Evolutionary conservation across 2,888 invertebrate genomes (phyloP).

Genomic region (Onthophagus sagittarius): DNA sequence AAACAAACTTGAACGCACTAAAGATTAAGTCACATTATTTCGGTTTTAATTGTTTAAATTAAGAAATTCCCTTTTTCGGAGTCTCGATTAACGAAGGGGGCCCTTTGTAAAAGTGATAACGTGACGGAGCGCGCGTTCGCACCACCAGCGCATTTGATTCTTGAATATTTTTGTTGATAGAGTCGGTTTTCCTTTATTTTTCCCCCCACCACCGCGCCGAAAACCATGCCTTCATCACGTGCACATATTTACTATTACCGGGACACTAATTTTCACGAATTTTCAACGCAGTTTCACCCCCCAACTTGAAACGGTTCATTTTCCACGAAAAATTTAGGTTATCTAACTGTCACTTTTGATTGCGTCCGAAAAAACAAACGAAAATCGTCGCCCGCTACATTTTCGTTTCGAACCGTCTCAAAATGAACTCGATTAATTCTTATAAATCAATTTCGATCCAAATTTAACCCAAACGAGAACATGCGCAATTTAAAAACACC

Average conservation of each 20-base stretch:
- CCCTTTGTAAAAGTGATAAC: conserved; percentile 26
- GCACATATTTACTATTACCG: conserved; percentile 38
- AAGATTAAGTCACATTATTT: conserved; percentile 5
- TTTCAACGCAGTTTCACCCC: neutral
- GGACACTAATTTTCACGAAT: conserved; percentile 4
- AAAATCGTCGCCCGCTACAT: too few species aligned
- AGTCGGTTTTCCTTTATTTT: conserved; percentile 37
- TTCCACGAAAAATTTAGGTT: neutral
- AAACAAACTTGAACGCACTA: neutral
- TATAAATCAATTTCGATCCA: neutral
- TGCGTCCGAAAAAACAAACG: neutral
- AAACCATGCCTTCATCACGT: conserved; percentile 46
- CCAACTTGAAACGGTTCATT: neutral
- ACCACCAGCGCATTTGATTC: conserved; percentile 29
- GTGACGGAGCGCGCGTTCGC: conserved; percentile 38
- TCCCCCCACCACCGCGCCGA: conserved; percentile 31
- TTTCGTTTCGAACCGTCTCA: neutral
- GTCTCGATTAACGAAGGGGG: neutral
- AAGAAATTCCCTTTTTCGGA: too few species aligned
- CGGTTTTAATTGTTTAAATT: neutral
- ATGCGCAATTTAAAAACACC: neutral
- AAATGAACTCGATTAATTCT: too few species aligned
- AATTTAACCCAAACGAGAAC: neutral
- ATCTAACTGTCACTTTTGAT: neutral
- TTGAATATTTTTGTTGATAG: conserved; percentile 36